Percentiles rank a stretch among this genome's conserved stretches.
Evolutionary conservation across 2,888 invertebrate species (phyloP).

Genomic region (Ornithoptera priamus): DNA sequence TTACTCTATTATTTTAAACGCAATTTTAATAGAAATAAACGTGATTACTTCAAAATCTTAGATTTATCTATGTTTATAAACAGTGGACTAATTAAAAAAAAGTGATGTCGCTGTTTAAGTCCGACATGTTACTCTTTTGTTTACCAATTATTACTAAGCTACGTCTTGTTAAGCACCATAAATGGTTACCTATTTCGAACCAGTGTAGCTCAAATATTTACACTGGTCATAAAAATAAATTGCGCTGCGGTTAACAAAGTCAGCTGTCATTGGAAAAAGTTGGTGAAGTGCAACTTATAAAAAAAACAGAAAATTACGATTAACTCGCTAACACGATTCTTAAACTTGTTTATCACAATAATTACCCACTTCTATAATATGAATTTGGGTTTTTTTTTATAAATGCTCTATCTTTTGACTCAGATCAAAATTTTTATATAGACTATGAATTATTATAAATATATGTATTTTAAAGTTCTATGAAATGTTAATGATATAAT

Average conservation of each 20-base stretch:
- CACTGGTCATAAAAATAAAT: conserved; percentile 53
- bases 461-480: too few relatives aligned
- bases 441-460: too few relatives aligned
- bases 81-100: not conserved
- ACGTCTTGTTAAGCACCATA: conserved; percentile 35
- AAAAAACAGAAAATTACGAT: conserved; percentile 22
- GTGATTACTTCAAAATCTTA: not conserved
- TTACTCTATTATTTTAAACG: conserved; percentile 13
- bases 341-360: not conserved
- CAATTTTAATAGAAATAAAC: conserved; percentile 2
- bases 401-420: too few relatives aligned
- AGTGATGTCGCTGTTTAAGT: conserved; percentile 1
- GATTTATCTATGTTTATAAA: not conserved
- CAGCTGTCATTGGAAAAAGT: conserved; percentile 54
- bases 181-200: conserved; percentile 31
- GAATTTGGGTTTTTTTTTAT: too few relatives aligned
- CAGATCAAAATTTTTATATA: too few relatives aligned
- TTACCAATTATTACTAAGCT: conserved; percentile 21
- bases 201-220: conserved; percentile 45
- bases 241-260: conserved; percentile 47
- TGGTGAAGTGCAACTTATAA: conserved; percentile 36
- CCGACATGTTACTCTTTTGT: conserved; percentile 1
- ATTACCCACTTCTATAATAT: too few relatives aligned
- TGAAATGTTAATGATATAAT: too few relatives aligned
- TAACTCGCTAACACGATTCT: conserved; percentile 21